A percentile compares a stretch with the other conserved stretches of the same genome.
Conservation (phyloP, 2,888 invertebrate species). For the Morinoia aosen region DNA sequence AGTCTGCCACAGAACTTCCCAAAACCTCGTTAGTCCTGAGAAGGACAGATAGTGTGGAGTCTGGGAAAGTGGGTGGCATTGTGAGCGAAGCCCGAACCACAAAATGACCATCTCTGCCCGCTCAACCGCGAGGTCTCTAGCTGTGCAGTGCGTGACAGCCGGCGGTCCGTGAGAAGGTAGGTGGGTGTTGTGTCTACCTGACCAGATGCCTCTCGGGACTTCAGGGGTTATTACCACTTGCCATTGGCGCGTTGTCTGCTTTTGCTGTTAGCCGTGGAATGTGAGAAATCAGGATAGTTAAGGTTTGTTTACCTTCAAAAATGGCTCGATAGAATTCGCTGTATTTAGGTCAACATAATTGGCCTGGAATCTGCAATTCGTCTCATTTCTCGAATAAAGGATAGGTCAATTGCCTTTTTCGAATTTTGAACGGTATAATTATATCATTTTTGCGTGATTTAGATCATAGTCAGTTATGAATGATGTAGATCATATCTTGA, state of each 20-base stretch:
- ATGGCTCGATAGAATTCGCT: neutral
- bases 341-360: neutral
- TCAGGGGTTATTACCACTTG: neutral
- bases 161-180: neutral
- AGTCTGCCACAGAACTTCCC: neutral
- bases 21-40: neutral
- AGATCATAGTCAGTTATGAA: no score
- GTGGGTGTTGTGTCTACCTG: neutral
- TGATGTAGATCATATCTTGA: neutral
- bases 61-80: neutral
- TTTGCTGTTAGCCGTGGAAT: neutral
- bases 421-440: neutral
- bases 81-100: neutral
- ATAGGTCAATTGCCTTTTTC: neutral
- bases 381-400: neutral
- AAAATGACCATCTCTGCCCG: neutral
- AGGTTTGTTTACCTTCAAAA: neutral
- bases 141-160: neutral
- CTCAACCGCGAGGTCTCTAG: neutral
- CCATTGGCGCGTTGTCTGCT: neutral
- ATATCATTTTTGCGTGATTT: no score
- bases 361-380: neutral
- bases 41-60: neutral
- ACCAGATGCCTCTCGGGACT: neutral
- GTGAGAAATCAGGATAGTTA: neutral